Percentiles rank a stretch among this genome's conserved stretches.
These are phyloP conservation scores for Suncus etruscus DNA, from an alignment of 2,113 vertebrate species.

Conservation along the genomic window DNA sequence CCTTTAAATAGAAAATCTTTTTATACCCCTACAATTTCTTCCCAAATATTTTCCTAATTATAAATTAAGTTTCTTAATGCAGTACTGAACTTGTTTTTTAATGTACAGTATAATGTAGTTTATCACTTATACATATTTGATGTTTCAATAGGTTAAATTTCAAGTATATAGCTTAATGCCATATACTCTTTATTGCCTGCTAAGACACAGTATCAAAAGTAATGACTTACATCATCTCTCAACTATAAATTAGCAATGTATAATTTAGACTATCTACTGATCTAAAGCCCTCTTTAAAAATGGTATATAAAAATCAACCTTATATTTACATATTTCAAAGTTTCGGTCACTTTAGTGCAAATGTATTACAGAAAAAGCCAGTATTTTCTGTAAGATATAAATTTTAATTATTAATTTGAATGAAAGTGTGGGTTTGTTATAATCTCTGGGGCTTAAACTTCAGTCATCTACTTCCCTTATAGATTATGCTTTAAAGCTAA, in stretches of 20 bases:
- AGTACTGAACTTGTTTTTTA: slow-evolving; percentile 5
- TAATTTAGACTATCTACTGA: background rate
- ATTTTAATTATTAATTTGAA: slow-evolving; percentile 35
- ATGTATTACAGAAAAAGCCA: background rate
- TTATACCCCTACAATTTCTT: slow-evolving; percentile 56
- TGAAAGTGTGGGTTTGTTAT: slow-evolving; percentile 29
- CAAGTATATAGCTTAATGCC: slow-evolving; percentile 48
- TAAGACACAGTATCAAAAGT: slow-evolving; percentile 24
- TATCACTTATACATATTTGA: slow-evolving; percentile 8
- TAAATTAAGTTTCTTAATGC: slow-evolving; percentile 42
- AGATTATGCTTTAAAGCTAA: slow-evolving; percentile 42
- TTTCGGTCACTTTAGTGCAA: slow-evolving; percentile 54
- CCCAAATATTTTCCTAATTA: slow-evolving; percentile 54
- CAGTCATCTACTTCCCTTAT: slow-evolving; percentile 31
- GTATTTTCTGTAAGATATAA: slow-evolving; percentile 7
- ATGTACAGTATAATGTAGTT: slow-evolving; percentile 40
- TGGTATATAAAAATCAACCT: slow-evolving; percentile 27
- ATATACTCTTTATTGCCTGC: slow-evolving; percentile 44
- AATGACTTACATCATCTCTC: background rate
- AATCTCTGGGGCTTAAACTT: slow-evolving; percentile 35
- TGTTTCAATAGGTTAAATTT: background rate
- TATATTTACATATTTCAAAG: slow-evolving; percentile 19
- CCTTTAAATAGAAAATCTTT: slow-evolving; percentile 75
- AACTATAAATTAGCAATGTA: background rate
- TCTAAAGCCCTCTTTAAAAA: slow-evolving; percentile 30